phyloP scores from a whole-genome alignment of 2,797 vertebrate species.

The Rhadinocentrus ornatus region DNA sequence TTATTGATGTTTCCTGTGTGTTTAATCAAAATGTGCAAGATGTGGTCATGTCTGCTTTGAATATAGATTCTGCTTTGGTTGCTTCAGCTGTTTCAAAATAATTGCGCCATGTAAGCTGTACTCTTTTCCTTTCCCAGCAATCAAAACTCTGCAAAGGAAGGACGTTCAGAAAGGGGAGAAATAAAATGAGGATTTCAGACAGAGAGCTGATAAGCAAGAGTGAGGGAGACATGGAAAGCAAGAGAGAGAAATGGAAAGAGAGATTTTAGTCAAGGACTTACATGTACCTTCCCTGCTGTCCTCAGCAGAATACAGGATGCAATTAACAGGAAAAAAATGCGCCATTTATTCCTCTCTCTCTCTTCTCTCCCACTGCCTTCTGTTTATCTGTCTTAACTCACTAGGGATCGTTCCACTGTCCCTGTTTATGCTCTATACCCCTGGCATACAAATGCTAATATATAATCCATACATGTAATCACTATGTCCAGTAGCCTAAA shows the following conservation, averaged over 20 bases:
- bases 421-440: constrained; percentile 54
- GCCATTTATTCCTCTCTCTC: constrained; percentile 71
- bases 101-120: constrained; percentile 8
- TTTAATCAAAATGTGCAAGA: constrained; percentile 44
- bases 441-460: constrained; percentile 58
- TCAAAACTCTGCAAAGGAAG: constrained; percentile 71
- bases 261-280: constrained; percentile 61
- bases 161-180: constrained; percentile 31
- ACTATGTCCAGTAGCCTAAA: constrained; percentile 41
- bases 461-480: constrained; percentile 65
- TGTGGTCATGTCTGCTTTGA: constrained; percentile 26
- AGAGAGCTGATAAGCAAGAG: constrained; percentile 45
- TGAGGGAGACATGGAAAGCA: constrained; percentile 29
- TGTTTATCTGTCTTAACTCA: constrained; percentile 58
- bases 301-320: constrained; percentile 79
- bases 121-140: constrained; percentile 38
- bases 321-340: constrained; percentile 76
- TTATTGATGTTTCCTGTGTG: constrained; percentile 27
- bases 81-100: constrained; percentile 52
- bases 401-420: constrained; percentile 51
- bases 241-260: constrained; percentile 39
- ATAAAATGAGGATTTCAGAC: constrained; percentile 46
- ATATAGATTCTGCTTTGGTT: constrained; percentile 45
- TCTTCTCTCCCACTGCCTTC: constrained; percentile 36
- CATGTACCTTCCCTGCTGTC: constrained; percentile 71